These are phyloP conservation scores for Lasioglossum figueresi DNA, from an alignment of 2,888 invertebrate genomes.

Conservation along the genomic window DNA sequence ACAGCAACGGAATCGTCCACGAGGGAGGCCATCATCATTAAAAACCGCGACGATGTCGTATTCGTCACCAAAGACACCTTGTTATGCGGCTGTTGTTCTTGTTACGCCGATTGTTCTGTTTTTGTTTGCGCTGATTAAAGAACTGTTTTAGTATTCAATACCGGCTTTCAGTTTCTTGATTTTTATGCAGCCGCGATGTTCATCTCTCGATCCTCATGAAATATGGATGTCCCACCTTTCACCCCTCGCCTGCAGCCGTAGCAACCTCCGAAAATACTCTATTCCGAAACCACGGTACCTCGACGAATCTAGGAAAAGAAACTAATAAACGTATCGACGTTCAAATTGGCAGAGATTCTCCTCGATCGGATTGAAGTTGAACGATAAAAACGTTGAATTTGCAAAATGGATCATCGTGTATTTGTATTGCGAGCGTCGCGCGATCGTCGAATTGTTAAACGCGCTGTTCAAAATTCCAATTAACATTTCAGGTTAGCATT, in stretches of 20 bases:
- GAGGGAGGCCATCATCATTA: slow-evolving; percentile 38
- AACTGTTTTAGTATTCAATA: not conserved
- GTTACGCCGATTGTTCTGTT: slow-evolving; percentile 32
- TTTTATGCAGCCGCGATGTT: not conserved
- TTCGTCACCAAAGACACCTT: slow-evolving; percentile 43
- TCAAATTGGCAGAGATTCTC: not conserved
- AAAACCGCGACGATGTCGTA: not conserved
- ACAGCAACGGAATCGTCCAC: slow-evolving; percentile 77
- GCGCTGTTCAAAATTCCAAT: not conserved
- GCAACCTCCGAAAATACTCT: not conserved
- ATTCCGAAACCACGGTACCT: not conserved
- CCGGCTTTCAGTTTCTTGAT: not conserved
- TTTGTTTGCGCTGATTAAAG: slow-evolving; percentile 21
- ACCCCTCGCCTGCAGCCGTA: not conserved
- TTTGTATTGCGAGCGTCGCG: not conserved
- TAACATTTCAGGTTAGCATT: not conserved
- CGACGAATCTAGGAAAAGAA: not conserved
- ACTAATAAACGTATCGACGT: not conserved
- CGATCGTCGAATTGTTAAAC: not conserved
- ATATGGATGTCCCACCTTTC: not conserved
- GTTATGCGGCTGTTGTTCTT: slow-evolving; percentile 31
- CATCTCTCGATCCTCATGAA: not conserved
- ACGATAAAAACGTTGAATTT: not conserved
- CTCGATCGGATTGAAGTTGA: not conserved
- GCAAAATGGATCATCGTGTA: not conserved